Percentiles rank a stretch among this genome's conserved stretches.
Evolutionary conservation across 2,888 invertebrate genomes (phyloP).

Genomic region (Erebia epiphron): DNA sequence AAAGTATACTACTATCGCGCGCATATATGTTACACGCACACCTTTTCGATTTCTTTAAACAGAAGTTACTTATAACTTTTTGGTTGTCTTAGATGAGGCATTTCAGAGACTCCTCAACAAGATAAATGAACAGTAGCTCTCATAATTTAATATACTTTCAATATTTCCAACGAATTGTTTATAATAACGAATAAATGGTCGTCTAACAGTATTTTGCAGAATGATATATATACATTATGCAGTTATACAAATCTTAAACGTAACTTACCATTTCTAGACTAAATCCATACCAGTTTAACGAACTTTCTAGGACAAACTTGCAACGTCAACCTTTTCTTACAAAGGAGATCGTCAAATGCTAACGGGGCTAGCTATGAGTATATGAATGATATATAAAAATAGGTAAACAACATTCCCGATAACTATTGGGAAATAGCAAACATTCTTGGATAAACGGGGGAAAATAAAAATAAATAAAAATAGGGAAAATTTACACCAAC

Average conservation of each 20-base stretch:
- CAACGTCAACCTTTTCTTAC: conserved; percentile 71
- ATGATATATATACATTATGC: conserved; percentile 41
- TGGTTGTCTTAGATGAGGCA: too few species aligned
- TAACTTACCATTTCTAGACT: conserved; percentile 57
- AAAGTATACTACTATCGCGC: too few species aligned
- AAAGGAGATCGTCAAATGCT: conserved; percentile 70
- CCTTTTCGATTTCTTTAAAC: too few species aligned
- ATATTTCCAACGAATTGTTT: too few species aligned
- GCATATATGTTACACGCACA: too few species aligned
- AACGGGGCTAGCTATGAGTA: conserved; percentile 71
- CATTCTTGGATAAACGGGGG: conserved; percentile 82
- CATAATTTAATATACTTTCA: too few species aligned
- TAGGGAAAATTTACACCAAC: conserved; percentile 84
- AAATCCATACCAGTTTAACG: conserved; percentile 38
- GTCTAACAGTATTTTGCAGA: background rate
- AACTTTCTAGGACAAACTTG: conserved; percentile 57
- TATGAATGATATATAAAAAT: conserved; percentile 64
- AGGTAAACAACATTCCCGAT: conserved; percentile 72
- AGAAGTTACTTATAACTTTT: too few species aligned
- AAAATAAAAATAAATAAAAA: conserved; percentile 53
- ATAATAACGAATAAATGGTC: background rate
- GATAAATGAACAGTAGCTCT: too few species aligned
- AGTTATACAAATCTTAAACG: conserved; percentile 49
- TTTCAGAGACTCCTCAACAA: too few species aligned
- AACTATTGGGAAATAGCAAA: conserved; percentile 75